A percentile compares a stretch with the other conserved stretches of the same genome.
Evolutionary conservation across 2,888 invertebrate genomes (phyloP).

Genomic region (Blastobasis lacticolella): DNA sequence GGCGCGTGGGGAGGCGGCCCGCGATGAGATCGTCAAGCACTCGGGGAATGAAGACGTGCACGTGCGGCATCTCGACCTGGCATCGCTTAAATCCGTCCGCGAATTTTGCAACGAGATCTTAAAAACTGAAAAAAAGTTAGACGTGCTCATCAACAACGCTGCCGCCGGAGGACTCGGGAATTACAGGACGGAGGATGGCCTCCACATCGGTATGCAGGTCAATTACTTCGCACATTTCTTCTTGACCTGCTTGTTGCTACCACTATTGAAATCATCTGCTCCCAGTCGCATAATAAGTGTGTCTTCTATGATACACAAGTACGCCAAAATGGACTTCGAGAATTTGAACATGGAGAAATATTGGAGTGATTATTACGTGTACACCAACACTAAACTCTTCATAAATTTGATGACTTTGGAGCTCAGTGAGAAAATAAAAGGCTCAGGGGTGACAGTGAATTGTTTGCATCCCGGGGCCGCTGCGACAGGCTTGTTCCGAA

Average conservation of each 20-base stretch:
- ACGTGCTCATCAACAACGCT: conserved; percentile 77
- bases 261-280: conserved; percentile 67
- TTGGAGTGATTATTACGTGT: conserved; percentile 65
- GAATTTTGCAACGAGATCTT: conserved; percentile 73
- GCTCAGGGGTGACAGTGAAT: conserved; percentile 79
- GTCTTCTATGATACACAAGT: conserved; percentile 74
- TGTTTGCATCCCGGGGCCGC: conserved; percentile 82
- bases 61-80: conserved; percentile 52
- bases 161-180: conserved; percentile 66
- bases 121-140: conserved; percentile 61
- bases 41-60: conserved; percentile 52
- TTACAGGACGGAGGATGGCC: conserved; percentile 76
- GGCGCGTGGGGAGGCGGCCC: conserved; percentile 46
- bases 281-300: conserved; percentile 79
- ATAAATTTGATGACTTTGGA: conserved; percentile 78
- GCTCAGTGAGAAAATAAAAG: conserved; percentile 72
- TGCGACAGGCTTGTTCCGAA: conserved; percentile 77
- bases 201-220: conserved; percentile 80
- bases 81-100: conserved; percentile 62
- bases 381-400: conserved; percentile 75
- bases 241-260: conserved; percentile 77
- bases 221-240: conserved; percentile 84
- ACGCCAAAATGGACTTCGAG: conserved; percentile 57
- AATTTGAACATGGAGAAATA: conserved; percentile 68
- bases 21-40: conserved; percentile 46